These are phyloP conservation scores for Sardinella longiceps DNA, from an alignment of 2,797 vertebrate species.

Conservation along the genomic window DNA sequence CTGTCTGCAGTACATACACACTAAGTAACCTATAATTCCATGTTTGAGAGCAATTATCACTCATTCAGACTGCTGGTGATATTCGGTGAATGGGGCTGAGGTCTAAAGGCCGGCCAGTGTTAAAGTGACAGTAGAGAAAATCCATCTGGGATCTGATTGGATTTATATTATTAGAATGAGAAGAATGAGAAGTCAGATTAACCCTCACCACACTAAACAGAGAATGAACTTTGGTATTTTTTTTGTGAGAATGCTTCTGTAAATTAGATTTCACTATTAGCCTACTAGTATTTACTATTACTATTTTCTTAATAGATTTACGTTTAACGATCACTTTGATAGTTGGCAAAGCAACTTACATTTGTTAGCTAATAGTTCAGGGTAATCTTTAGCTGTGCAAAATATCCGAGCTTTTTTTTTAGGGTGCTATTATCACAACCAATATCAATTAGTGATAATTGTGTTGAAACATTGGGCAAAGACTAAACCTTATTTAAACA, in stretches of 20 bases:
- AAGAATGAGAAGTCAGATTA: not conserved
- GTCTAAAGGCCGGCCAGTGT: not conserved
- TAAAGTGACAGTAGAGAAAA: too few species aligned
- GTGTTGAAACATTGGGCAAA: not conserved
- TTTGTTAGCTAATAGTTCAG: not conserved
- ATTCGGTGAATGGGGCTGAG: not conserved
- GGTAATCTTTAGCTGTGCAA: not conserved
- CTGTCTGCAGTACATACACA: too few species aligned
- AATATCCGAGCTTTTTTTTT: not conserved
- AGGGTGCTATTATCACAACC: not conserved
- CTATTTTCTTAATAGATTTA: too few species aligned
- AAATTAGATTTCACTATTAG: too few species aligned
- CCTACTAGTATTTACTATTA: too few species aligned
- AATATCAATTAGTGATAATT: not conserved
- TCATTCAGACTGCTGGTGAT: not conserved
- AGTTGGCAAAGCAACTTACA: not conserved
- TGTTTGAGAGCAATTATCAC: not conserved
- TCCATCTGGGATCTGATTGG: not conserved
- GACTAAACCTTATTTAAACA: not conserved
- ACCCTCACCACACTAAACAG: not conserved
- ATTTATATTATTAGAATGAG: not conserved
- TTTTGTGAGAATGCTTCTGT: too few species aligned
- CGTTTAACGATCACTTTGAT: too few species aligned
- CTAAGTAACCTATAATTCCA: not conserved
- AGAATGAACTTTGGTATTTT: too few species aligned